Base-by-base conservation (phyloP, 2,113 vertebrate species). In the Gavia stellata region DNA sequence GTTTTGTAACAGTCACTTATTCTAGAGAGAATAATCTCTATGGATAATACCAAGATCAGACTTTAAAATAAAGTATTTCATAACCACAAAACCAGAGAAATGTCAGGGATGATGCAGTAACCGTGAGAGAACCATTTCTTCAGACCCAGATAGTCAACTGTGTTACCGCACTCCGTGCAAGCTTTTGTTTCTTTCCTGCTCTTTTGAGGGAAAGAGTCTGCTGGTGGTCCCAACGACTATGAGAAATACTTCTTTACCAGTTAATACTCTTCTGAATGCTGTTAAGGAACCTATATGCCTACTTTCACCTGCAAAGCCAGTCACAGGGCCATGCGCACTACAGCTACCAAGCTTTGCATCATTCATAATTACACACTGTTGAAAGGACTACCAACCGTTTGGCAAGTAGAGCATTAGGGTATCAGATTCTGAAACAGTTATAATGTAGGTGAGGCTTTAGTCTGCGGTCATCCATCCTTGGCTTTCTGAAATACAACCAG, bases 1-100 rank as follows among this genome's bases (percentile, higher is more conserved):
- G 92, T 78, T 97, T 97, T 92, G 20, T 88, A 96, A 96, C 14
- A 86, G 89, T 90, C 68, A 61, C 80, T 95, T 93, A 80, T 24
- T 96, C 72, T 86, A 94, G 61, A 90, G 31, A 94, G 94, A 96
- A 88, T 34, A 71, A 86, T 75, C 79, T 96, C 86, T 38, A 93
- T 2, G 86, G 79, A 63, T 79, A 95, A 94, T 47, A 92, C 89
- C 67, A 67, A 88, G 79, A 92, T 36, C 87, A 62, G 73, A 44
- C 87, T 94, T 77, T 71, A 81, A 79, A 93, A 85, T 66, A 31
- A 96, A 93, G 61, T 34, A 84, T 88, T 97, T 92, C 75, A 47
- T 10, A 66, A 96, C 95, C 93, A 94, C 95, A 94, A 94, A 90
- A 84, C 85, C 94, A 97, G 89, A 80, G 72, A 65, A 40, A 73